Conservation (phyloP, 2,888 invertebrate genomes). For the Drosophila kanekoi region DNA sequence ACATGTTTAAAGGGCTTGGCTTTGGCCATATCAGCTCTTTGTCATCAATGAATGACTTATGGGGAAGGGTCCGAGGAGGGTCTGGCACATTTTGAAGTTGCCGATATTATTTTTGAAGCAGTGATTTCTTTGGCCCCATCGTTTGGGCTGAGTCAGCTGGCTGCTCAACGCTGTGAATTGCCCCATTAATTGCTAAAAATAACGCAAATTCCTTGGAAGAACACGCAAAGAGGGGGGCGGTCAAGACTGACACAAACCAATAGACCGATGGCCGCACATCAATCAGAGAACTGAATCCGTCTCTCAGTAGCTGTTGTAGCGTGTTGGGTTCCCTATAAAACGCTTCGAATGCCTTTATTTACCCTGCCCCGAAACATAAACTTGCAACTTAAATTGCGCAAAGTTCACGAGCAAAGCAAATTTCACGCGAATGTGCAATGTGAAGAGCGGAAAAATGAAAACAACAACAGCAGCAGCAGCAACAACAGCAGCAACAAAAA, state of each 20-base stretch:
- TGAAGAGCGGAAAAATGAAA: conserved; percentile 48
- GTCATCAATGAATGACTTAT: conserved; percentile 60
- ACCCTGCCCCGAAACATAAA: conserved; percentile 43
- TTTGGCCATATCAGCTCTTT: conserved; percentile 48
- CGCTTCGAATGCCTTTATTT: conserved; percentile 46
- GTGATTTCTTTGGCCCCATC: conserved; percentile 17
- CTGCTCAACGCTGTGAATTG: conserved; percentile 22
- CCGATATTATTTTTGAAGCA: conserved; percentile 22
- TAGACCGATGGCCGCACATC: conserved; percentile 55
- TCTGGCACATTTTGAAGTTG: conserved; percentile 48
- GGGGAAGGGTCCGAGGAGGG: background rate
- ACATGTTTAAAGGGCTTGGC: conserved; percentile 45
- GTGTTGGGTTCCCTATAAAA: conserved; percentile 47
- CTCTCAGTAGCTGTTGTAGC: conserved; percentile 30
- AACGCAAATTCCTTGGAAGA: conserved; percentile 41
- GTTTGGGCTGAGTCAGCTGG: conserved; percentile 41
- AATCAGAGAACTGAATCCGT: conserved; percentile 49
- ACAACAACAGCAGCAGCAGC: conserved; percentile 10
- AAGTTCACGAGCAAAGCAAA: conserved; percentile 75
- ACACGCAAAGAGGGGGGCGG: conserved; percentile 6
- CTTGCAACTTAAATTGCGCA: conserved; percentile 60
- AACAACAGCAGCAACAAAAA: conserved; percentile 38
- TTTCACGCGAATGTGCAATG: conserved; percentile 75
- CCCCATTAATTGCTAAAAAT: conserved; percentile 40
- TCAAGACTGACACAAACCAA: conserved; percentile 31